phyloP scores from a whole-genome alignment of 2,888 invertebrate genomes.

The Callinectes sapidus region DNA sequence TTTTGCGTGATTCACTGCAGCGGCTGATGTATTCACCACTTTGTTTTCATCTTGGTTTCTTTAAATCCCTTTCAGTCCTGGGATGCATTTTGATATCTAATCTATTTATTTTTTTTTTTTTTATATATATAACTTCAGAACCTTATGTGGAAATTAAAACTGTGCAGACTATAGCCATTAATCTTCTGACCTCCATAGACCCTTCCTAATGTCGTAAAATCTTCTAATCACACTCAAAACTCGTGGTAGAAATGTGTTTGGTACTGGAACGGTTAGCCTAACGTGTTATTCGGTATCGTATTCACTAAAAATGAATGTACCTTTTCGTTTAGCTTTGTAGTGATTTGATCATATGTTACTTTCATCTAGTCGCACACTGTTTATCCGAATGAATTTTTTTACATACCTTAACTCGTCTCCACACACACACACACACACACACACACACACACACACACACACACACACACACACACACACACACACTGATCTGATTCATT shows the following conservation, averaged over 20 bases:
- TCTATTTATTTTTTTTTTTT: background rate
- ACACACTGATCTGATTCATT: background rate
- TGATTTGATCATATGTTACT: background rate
- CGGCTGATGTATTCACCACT: background rate
- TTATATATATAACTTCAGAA: background rate
- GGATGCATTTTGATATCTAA: no score
- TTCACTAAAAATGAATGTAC: background rate
- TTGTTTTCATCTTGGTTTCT: no score
- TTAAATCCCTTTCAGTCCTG: no score
- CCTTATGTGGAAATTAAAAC: no score
- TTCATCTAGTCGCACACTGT: background rate
- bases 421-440: background rate
- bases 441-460: no score
- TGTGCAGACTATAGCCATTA: no score
- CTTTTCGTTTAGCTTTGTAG: background rate
- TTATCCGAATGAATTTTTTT: background rate
- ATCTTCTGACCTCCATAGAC: no score
- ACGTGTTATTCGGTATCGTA: background rate
- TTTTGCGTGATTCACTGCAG: background rate
- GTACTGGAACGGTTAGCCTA: no score
- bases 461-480: no score
- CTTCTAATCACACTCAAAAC: no score
- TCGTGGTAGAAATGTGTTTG: no score
- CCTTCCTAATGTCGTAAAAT: no score
- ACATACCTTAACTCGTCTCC: background rate